Base-by-base conservation (phyloP, 1,140 invertebrate genomes). In the Pomacea maculata region DNA sequence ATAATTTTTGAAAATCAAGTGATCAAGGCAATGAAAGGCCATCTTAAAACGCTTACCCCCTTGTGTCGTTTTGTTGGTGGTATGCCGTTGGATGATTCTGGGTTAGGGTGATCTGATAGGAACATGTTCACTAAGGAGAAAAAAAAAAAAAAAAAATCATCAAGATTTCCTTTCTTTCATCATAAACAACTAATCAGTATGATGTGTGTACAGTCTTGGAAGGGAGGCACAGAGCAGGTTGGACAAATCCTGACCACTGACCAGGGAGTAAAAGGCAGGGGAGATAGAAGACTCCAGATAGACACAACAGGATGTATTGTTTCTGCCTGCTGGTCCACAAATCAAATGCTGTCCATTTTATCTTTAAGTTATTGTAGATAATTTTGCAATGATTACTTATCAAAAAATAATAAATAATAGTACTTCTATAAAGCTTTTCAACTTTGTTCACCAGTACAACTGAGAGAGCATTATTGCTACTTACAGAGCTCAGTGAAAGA, bases 401-500 rank as follows among this genome's bases (percentile, higher is more conserved):
- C 54, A 12, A 25, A 54, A 70, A 45, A 45, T 45, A 45, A 25
- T 25, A 25, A 25, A 25, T 6, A 45, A 45, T 6, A 45, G 34
- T 45, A 45, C 2, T 45, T 45, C 6, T 45, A 45, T 45, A 45
- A 45, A 4, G 34, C 34, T 45, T 45, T 45, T 45, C 34, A 45
- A 45, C 34, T 45, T 45, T 45, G 34, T 45, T 70, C 68, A 3
- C 68, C 12, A 70, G 3, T 45, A 70, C n/a, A 6, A 54, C 9
- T n/a, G 34, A 45, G 34, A 45, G 34, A 75, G 21, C 73, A 34
- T 15, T 75, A 14, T 8, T n/a, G 21, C 29, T 64, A 84, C 83
- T 84, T 87, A 88, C 92, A 87, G 64, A 91, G 80, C 80, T 94
- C 92, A 85, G 91, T 92, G 83, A 94, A 93, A 8, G 92, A 85